Conservation (phyloP, 2,797 vertebrate species). For the Schizopygopsis malacanthus region DNA sequence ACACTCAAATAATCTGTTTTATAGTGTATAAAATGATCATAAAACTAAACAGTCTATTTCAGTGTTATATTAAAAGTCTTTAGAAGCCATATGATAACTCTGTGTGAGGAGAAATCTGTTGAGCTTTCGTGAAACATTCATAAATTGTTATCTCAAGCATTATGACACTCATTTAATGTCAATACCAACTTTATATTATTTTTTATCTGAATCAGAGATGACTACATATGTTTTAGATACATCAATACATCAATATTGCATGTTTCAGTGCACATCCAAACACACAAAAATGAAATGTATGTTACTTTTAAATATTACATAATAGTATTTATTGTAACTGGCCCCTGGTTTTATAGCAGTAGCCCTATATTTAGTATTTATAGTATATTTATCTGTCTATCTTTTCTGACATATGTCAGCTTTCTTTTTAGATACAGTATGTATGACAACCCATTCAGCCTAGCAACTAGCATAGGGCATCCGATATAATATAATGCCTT, state of each 20-base stretch:
- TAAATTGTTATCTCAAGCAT: background rate
- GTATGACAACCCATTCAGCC: no score
- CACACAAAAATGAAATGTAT: background rate
- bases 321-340: background rate
- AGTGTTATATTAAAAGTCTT: background rate
- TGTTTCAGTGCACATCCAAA: background rate
- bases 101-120: background rate
- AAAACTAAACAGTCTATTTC: background rate
- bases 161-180: background rate
- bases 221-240: background rate
- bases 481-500: background rate
- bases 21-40: background rate
- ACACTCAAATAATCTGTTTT: background rate
- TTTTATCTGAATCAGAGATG: background rate
- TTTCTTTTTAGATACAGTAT: no score
- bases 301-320: background rate
- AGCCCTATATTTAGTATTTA: no score
- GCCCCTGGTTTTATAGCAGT: background rate
- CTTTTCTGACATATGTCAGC: no score
- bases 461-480: no score
- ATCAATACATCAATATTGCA: background rate
- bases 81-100: background rate
- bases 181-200: background rate
- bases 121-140: slow-evolving; percentile 2
- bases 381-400: no score